Percentiles rank a stretch among this genome's conserved stretches.
Evolutionary conservation across 1,140 invertebrate genomes (phyloP).

Genomic region (Parapsyche elsis): DNA sequence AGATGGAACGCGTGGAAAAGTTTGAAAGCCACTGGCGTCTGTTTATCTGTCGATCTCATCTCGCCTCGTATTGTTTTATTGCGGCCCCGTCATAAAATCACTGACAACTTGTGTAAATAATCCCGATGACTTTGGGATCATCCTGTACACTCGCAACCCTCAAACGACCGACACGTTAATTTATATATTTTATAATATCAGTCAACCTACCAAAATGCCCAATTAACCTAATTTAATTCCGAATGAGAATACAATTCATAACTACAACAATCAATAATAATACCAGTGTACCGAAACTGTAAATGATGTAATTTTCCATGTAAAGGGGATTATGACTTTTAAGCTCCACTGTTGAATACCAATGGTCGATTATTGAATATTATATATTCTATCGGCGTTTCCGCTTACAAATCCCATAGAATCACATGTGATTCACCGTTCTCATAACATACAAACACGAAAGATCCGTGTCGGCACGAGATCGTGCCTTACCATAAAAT

Average conservation of each 20-base stretch:
- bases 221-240: no score
- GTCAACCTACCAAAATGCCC: no score
- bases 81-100: slow-evolving; percentile 54
- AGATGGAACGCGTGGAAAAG: background rate
- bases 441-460: background rate
- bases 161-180: background rate
- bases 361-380: no score
- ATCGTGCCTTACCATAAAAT: background rate
- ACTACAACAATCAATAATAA: no score
- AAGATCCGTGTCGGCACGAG: background rate
- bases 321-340: no score
- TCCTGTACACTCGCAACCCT: slow-evolving; percentile 29
- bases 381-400: no score
- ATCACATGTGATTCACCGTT: background rate
- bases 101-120: slow-evolving; percentile 55
- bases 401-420: background rate
- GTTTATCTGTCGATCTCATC: slow-evolving; percentile 42
- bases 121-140: slow-evolving; percentile 36
- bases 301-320: no score
- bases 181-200: slow-evolving; percentile 23
- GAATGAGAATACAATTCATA: no score
- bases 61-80: slow-evolving; percentile 54
- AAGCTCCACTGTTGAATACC: no score
- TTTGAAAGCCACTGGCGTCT: background rate
- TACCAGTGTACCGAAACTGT: no score